Conservation (phyloP, 2,888 invertebrate genomes). For the Ormyrus nitidulus region DNA sequence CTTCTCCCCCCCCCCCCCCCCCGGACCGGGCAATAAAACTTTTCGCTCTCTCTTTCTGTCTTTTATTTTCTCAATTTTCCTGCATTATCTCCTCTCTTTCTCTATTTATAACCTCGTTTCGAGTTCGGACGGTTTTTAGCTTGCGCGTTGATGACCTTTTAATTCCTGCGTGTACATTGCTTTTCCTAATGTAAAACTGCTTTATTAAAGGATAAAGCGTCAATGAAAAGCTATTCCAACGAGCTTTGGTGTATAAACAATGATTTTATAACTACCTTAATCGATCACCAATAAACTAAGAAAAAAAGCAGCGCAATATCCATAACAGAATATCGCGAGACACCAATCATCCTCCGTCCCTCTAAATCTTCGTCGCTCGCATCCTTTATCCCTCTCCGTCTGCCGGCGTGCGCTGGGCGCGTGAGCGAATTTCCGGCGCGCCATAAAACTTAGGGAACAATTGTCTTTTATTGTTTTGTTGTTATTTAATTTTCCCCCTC, state of each 20-base stretch:
- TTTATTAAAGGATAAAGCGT: too few species aligned
- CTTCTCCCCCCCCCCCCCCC: slow-evolving; percentile 15
- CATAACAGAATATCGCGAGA: too few species aligned
- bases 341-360: not conserved
- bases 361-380: not conserved
- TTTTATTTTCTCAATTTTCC: slow-evolving; percentile 56
- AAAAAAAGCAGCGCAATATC: too few species aligned
- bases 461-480: slow-evolving; percentile 76
- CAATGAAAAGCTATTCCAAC: too few species aligned
- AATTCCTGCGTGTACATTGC: too few species aligned
- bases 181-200: too few species aligned
- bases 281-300: too few species aligned
- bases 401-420: slow-evolving; percentile 11
- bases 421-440: slow-evolving; percentile 59
- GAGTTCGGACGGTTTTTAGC: not conserved
- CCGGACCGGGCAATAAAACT: slow-evolving; percentile 60
- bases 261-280: too few species aligned
- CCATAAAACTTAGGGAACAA: slow-evolving; percentile 75
- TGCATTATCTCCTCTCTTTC: slow-evolving; percentile 39
- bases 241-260: too few species aligned
- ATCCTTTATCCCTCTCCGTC: not conserved
- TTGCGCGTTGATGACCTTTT: too few species aligned
- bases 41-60: slow-evolving; percentile 33
- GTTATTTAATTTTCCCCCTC: slow-evolving; percentile 74
- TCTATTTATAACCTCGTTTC: slow-evolving; percentile 47